phyloP scores from a whole-genome alignment of 2,888 invertebrate genomes.

The Drosophila antonietae region DNA sequence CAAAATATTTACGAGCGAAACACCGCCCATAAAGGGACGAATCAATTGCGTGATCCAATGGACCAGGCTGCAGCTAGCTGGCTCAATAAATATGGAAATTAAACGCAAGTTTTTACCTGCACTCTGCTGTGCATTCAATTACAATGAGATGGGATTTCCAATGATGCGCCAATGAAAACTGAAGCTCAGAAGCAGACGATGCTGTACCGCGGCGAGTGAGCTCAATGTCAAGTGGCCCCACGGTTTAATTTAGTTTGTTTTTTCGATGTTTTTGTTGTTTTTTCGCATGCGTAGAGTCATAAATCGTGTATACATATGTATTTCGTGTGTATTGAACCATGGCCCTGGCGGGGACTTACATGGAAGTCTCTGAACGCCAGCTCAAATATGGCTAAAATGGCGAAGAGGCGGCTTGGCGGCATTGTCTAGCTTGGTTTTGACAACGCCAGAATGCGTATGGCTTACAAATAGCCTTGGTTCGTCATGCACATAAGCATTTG shows the following conservation, averaged over 20 bases:
- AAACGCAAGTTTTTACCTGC: conserved; percentile 28
- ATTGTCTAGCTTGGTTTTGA: neutral
- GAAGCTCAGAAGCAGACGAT: conserved; percentile 5
- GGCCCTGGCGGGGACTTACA: conserved; percentile 31
- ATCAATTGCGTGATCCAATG: conserved; percentile 33
- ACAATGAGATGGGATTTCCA: conserved; percentile 55
- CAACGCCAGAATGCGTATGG: conserved; percentile 15
- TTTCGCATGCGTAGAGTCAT: conserved; percentile 50
- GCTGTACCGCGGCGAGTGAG: conserved; percentile 13
- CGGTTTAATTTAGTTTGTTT: conserved; percentile 22
- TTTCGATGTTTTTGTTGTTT: neutral
- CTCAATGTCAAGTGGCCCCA: conserved; percentile 48
- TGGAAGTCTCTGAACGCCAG: conserved; percentile 2
- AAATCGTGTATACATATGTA: conserved; percentile 33
- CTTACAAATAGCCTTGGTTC: conserved; percentile 37
- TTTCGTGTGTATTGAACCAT: conserved; percentile 29
- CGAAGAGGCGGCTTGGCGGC: conserved; percentile 1
- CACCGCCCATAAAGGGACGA: conserved; percentile 59
- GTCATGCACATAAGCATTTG: neutral
- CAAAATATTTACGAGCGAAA: conserved; percentile 74
- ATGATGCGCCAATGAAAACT: conserved; percentile 32
- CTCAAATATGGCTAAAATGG: conserved; percentile 33
- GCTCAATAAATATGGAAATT: conserved; percentile 70
- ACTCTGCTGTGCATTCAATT: conserved; percentile 30
- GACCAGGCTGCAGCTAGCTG: conserved; percentile 8